phyloP scores from a whole-genome alignment of 2,888 invertebrate genomes.

The Aspidiotus rigidus region DNA sequence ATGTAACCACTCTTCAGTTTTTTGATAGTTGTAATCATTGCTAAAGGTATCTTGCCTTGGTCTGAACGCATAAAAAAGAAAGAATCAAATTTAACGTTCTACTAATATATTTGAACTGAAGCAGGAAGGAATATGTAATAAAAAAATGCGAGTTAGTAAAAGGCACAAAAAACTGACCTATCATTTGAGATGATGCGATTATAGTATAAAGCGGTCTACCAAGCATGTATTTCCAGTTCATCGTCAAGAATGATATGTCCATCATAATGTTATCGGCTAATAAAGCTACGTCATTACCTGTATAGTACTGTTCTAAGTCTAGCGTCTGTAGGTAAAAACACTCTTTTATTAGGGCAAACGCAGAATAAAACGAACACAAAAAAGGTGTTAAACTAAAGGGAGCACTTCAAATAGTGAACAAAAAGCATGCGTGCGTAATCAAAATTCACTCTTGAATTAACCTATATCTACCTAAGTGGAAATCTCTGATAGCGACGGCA shows the following conservation, averaged over 20 bases:
- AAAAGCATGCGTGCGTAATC: background rate
- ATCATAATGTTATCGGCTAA: slow-evolving; percentile 88
- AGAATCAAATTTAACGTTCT: slow-evolving; percentile 1
- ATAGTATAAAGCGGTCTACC: slow-evolving; percentile 91
- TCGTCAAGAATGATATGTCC: slow-evolving; percentile 88
- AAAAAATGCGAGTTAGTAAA: background rate
- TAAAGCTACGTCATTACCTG: slow-evolving; percentile 89
- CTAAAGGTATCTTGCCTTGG: slow-evolving; percentile 81
- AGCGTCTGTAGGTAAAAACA: slow-evolving; percentile 56
- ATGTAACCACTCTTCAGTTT: slow-evolving; percentile 97
- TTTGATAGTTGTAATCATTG: slow-evolving; percentile 95
- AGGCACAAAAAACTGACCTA: slow-evolving; percentile 53
- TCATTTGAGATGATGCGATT: slow-evolving; percentile 71
- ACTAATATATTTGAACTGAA: background rate
- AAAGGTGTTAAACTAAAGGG: background rate
- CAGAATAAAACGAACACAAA: background rate
- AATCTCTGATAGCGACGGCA: slow-evolving; percentile 77
- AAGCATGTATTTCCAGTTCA: slow-evolving; percentile 94
- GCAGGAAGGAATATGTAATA: background rate
- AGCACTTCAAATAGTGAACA: background rate
- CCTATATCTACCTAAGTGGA: slow-evolving; percentile 71
- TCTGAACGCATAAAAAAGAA: slow-evolving; percentile 50
- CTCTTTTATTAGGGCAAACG: background rate
- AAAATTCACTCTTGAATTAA: background rate
- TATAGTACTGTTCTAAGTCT: slow-evolving; percentile 91